Evolutionary conservation across 2,113 vertebrate genomes (phyloP).

Genomic region (Oryzias curvinotus): DNA sequence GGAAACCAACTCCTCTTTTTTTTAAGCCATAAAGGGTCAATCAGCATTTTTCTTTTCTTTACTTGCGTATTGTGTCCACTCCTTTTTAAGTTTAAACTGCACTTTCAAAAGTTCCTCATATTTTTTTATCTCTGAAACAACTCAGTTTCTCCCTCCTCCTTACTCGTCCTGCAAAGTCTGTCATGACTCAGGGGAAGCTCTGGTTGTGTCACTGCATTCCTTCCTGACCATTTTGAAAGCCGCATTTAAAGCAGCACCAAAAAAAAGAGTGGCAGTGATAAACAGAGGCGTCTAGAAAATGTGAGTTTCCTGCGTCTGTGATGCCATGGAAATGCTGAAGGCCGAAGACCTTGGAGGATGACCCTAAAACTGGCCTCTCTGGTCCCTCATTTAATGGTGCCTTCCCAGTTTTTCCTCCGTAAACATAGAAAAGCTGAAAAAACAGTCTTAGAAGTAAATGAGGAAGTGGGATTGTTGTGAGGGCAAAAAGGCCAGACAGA

Average conservation of each 20-base stretch:
- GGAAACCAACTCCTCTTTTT: slow-evolving; percentile 33
- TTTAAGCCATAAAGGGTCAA: slow-evolving; percentile 25
- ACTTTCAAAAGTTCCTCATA: slow-evolving; percentile 23
- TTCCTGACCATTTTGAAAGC: slow-evolving; percentile 48
- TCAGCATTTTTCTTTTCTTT: slow-evolving; percentile 20
- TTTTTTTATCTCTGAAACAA: slow-evolving; percentile 5
- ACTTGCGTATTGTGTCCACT: background rate
- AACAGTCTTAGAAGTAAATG: slow-evolving; percentile 67
- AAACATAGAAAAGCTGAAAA: slow-evolving; percentile 70
- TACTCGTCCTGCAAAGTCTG: slow-evolving; percentile 15
- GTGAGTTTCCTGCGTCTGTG: slow-evolving; percentile 55
- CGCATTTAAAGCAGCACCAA: slow-evolving; percentile 18
- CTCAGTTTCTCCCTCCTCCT: slow-evolving; percentile 16
- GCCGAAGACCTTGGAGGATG: slow-evolving; percentile 13
- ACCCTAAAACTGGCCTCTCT: slow-evolving; percentile 31
- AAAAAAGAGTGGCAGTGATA: slow-evolving; percentile 16
- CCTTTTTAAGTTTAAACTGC: background rate
- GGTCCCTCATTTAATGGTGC: slow-evolving; percentile 6
- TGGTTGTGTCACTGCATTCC: slow-evolving; percentile 61
- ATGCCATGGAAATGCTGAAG: slow-evolving; percentile 58
- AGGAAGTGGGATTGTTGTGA: slow-evolving; percentile 68
- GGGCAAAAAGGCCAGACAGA: slow-evolving; percentile 41
- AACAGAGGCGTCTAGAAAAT: slow-evolving; percentile 44
- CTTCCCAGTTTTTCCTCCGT: slow-evolving; percentile 20
- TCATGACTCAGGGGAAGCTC: slow-evolving; percentile 46